phyloP scores from a whole-genome alignment of 2,797 vertebrate species.

The Selene dorsalis region DNA sequence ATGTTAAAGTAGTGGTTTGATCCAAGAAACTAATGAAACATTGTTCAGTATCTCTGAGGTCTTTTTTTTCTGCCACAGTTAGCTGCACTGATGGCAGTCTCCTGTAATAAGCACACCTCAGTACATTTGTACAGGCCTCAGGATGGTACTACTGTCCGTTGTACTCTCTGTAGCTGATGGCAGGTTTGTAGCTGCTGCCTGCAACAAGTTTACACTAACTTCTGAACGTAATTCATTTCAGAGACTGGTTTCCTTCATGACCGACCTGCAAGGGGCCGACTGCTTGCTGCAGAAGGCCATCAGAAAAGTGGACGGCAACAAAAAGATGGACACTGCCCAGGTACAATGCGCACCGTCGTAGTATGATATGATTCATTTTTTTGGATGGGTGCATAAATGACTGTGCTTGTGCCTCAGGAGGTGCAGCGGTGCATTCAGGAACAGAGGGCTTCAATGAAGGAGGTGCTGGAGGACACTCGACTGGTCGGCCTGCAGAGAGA shows the following conservation, averaged over 20 bases:
- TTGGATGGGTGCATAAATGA: slow-evolving; percentile 31
- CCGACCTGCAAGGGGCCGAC: slow-evolving; percentile 84
- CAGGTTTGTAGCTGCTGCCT: not conserved
- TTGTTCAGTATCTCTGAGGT: not conserved
- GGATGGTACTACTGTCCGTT: fast-evolving
- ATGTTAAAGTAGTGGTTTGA: not conserved
- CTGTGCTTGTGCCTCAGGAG: slow-evolving; percentile 80
- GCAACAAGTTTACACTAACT: not conserved
- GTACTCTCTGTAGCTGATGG: not conserved
- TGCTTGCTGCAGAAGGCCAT: slow-evolving; percentile 88
- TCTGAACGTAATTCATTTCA: slow-evolving; percentile 63
- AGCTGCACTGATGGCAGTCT: not conserved
- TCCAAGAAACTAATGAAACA: not conserved
- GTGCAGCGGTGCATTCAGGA: slow-evolving; percentile 82
- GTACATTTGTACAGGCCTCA: not conserved
- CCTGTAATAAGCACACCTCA: not conserved
- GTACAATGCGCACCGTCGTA: slow-evolving; percentile 70
- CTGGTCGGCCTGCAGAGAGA: slow-evolving; percentile 90
- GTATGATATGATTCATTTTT: not conserved
- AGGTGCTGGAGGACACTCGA: slow-evolving; percentile 87
- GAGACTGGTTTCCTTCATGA: slow-evolving; percentile 89
- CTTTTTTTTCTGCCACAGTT: not conserved
- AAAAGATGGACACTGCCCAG: slow-evolving; percentile 79
- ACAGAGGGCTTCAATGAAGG: slow-evolving; percentile 90
- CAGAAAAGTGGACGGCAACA: slow-evolving; percentile 82